Base-by-base conservation (phyloP, 2,888 invertebrate genomes). In the Ophion obscuratus region DNA sequence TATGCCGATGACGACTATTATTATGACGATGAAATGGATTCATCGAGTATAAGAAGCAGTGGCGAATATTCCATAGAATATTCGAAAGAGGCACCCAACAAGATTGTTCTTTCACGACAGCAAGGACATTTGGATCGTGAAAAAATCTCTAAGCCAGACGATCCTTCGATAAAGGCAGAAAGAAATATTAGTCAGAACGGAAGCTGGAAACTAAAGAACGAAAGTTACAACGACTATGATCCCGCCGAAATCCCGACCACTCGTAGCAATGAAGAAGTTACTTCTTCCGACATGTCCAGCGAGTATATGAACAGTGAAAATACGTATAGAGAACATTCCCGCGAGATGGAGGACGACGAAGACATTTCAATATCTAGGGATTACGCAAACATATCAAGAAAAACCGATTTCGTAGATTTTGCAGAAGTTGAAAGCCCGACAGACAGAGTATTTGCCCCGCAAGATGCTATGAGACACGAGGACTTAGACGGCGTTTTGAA, bases 401-500 rank as follows among this genome's bases (percentile, higher is more conserved):
- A 81, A 24, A 24, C 24, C 11, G 17, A 14, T 24, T n/a, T 57
- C 59, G 53, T 70, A 2, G n/a, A 44, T n/a, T 66, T 27, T 17
- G 7, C 36, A 9, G 79, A 84, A 64, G 44, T 57, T 1, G n/a
- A 67, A 14, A 57, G 31, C 11, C 53, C 86, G 0, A 79, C 75
- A 11, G 84, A 82, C 44, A 76, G 71, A 68, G 66, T 31, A 0
- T 4, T 7, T n/a, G 57, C 75, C 1, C 17, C 14, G 66, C 75
- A 73, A 57, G 74, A 81, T 27, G 27, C 40, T 44, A 62, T 81
- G 59, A 81, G 20, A 44, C 53, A 78, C 61, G 44, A 64, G 10
- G 59, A 81, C 53, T 90, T 91, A 0, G 90, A 90, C 20, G 92
- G 93, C n/a, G 88, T 93, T 47, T 83, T 92, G 6, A 93, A 92